Conservation (phyloP, 1,140 invertebrate genomes). For the Pogonognathellus flavescens region DNA sequence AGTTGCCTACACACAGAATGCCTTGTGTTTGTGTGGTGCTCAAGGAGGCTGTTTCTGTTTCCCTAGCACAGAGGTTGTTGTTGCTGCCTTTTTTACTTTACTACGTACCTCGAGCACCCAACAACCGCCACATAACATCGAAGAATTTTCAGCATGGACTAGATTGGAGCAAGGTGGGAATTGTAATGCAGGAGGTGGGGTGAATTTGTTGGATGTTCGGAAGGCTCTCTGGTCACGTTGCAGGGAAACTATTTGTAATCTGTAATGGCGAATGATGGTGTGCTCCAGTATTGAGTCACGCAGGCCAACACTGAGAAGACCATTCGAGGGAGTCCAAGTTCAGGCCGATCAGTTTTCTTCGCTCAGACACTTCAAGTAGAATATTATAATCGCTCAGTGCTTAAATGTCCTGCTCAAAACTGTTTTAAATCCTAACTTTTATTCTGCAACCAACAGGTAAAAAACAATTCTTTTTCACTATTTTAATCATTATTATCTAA, state of each 20-base stretch:
- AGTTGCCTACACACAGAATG: too few species aligned
- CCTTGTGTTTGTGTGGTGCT: too few species aligned
- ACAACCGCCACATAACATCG: too few species aligned
- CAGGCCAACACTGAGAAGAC: neutral
- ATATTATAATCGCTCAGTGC: slow-evolving; percentile 56
- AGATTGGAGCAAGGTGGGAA: too few species aligned
- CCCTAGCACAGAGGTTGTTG: too few species aligned
- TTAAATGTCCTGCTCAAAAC: slow-evolving; percentile 63
- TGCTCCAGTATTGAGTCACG: slow-evolving; percentile 26
- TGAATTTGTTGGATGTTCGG: neutral
- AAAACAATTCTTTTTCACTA: neutral
- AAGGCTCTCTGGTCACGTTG: slow-evolving; percentile 37
- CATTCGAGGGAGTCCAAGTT: slow-evolving; percentile 46
- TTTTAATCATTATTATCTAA: neutral
- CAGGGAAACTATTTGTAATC: neutral
- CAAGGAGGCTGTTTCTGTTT: too few species aligned
- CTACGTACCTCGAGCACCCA: too few species aligned
- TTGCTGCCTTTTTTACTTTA: too few species aligned
- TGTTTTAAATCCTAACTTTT: slow-evolving; percentile 52
- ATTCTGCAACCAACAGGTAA: slow-evolving; percentile 59
- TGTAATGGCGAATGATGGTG: slow-evolving; percentile 28
- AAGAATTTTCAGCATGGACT: too few species aligned
- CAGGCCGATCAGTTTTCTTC: slow-evolving; percentile 60
- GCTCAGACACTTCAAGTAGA: slow-evolving; percentile 40
- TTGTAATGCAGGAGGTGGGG: neutral